Evolutionary conservation across 2,113 vertebrate genomes (phyloP).

Genomic region (Mystacornis crossleyi): DNA sequence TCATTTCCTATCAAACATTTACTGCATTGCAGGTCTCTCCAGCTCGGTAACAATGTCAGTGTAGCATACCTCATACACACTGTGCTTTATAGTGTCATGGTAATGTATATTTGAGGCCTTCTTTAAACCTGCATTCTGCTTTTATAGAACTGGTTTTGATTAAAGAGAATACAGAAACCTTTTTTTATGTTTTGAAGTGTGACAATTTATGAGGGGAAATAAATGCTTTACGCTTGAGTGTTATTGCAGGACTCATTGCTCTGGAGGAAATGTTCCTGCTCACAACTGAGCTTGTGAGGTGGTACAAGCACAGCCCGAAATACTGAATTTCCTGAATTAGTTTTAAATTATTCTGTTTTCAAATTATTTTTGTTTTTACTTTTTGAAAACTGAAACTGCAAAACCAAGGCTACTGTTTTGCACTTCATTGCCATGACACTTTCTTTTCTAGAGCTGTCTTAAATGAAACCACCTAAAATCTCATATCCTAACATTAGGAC

Average conservation of each 20-base stretch:
- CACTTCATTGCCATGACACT: neutral
- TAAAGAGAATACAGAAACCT: slow-evolving; percentile 20
- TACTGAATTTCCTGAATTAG: neutral
- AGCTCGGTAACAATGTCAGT: neutral
- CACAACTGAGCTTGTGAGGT: neutral
- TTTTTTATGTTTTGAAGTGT: slow-evolving; percentile 13
- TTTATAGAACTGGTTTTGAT: slow-evolving; percentile 54
- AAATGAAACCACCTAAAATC: neutral
- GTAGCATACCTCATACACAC: neutral
- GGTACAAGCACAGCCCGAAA: neutral
- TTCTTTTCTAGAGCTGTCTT: neutral
- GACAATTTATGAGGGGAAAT: slow-evolving; percentile 14
- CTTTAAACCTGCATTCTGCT: slow-evolving; percentile 40
- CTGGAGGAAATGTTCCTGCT: neutral
- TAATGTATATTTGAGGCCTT: slow-evolving; percentile 27
- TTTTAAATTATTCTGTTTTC: neutral
- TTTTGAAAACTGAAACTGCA: neutral
- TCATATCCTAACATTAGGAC: neutral
- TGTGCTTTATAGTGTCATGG: neutral
- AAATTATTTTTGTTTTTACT: neutral
- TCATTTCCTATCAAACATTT: slow-evolving; percentile 19
- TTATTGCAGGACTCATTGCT: neutral
- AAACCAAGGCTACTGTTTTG: neutral
- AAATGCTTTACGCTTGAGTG: neutral
- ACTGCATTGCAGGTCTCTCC: slow-evolving; percentile 59